These are phyloP conservation scores for Melanotaenia nigrans DNA, from an alignment of 2,797 vertebrate species.

Conservation along the genomic window DNA sequence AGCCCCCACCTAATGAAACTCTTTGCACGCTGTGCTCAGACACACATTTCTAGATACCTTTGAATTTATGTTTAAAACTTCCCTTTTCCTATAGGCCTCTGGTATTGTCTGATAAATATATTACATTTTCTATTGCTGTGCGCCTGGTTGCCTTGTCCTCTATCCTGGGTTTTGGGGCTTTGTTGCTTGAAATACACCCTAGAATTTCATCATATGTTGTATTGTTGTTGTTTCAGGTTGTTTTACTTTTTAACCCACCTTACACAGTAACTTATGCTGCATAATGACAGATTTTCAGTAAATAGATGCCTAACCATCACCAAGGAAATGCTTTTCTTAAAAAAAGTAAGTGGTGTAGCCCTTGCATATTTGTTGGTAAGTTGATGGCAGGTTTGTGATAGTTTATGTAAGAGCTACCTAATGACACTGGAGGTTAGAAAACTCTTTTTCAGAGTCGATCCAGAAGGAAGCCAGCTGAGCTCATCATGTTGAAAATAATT, in stretches of 20 bases:
- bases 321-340: constrained; percentile 25
- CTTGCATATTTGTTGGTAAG: constrained; percentile 37
- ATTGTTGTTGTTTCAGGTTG: too few relatives aligned
- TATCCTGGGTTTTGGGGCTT: too few relatives aligned
- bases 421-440: constrained; percentile 65
- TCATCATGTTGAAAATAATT: constrained; percentile 86
- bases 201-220: too few relatives aligned
- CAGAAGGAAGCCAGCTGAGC: constrained; percentile 80
- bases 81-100: too few relatives aligned
- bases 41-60: too few relatives aligned
- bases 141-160: too few relatives aligned
- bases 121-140: too few relatives aligned
- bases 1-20: too few relatives aligned
- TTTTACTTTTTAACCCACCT: constrained; percentile 11
- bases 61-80: too few relatives aligned
- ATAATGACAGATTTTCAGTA: constrained; percentile 27
- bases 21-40: too few relatives aligned
- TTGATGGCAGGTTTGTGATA: constrained; percentile 49
- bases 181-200: too few relatives aligned
- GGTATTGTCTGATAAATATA: too few relatives aligned
- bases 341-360: constrained; percentile 21
- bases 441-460: constrained; percentile 65
- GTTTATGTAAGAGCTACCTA: constrained; percentile 50
- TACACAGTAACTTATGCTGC: constrained; percentile 2
- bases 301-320: constrained; percentile 20